Base-by-base conservation (phyloP, 2,113 vertebrate species). In the Nematolebias whitei region DNA sequence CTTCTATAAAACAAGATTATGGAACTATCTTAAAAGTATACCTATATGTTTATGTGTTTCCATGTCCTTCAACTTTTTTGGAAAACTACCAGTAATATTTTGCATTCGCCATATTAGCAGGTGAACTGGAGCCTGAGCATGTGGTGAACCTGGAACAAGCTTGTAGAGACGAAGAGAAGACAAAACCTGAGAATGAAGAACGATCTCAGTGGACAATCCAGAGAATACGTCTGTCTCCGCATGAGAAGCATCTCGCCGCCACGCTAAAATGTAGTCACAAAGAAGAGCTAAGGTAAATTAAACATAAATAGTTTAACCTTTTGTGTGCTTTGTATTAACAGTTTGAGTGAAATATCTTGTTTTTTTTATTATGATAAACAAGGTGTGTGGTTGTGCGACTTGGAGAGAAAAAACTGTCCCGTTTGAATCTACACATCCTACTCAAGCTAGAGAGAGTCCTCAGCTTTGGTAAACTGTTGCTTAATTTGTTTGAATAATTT, bases 161-260 rank as follows among this genome's bases (percentile, higher is more conserved):
- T 41, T 48, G 43, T 43, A 50, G 29, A 45, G 78, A 35, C 45
- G 53, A 76, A 29, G 48, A 55, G 48, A 48, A 52, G 54, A 57
- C 8, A 1, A 53, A 7, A 48, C 6, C 40, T 48, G 40, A 58
- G 23, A 63, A 26, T n/a, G 58, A 20, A 24, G 56, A 50, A 14
- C 50, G 12, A 3, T 44, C 39, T 49, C 66, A 61, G 29, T 86
- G 84, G 92, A 84, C 83, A 11, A 79, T 98, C 80, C 95, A 97
- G 72, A 92, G 91, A 66, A 92, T 99, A 71, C 91, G 96, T 80
- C 92, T 98, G 77, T 98, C 97, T 53, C 95, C 96, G 48, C 81
- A 84, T 75, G 94, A 97, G 71, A 92, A 72, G 48, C 90, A 92
- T 20, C 89, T 98, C 66, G 96, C 96, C 11, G 89, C 91, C 49